Conservation (phyloP, 2,888 invertebrate genomes). For the Monoplex corrugatus region DNA sequence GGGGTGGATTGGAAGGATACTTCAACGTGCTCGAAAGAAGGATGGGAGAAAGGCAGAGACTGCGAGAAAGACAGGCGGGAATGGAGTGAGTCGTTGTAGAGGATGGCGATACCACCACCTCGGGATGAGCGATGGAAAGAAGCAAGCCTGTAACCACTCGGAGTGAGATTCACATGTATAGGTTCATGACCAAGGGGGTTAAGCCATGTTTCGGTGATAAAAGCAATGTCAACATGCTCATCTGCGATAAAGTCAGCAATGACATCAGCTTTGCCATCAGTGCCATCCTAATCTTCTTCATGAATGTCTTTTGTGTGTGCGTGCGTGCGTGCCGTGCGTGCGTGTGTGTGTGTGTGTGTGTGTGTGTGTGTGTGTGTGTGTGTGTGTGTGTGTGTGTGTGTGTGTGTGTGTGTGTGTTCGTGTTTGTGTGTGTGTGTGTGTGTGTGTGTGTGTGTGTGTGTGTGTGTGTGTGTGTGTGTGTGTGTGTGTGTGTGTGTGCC, state of each 20-base stretch:
- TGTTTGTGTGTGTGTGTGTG: not conserved
- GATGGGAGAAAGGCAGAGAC: too few species aligned
- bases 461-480: not conserved
- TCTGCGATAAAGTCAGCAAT: too few species aligned
- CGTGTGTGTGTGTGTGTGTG: not conserved
- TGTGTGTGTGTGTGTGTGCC: not conserved
- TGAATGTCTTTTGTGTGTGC: not conserved
- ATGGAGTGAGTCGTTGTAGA: too few species aligned
- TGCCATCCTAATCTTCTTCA: not conserved
- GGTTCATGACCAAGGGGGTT: not conserved
- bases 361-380: not conserved
- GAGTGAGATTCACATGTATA: not conserved
- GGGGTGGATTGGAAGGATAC: too few species aligned
- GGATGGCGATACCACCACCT: too few species aligned
- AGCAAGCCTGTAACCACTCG: not conserved
- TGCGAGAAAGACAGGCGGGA: too few species aligned
- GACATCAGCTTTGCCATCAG: not conserved
- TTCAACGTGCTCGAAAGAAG: too few species aligned
- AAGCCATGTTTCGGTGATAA: not conserved
- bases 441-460: not conserved
- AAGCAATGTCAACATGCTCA: too few species aligned
- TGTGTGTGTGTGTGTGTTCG: not conserved
- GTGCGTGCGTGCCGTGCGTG: too few species aligned
- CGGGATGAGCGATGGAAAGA: too few species aligned
- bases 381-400: not conserved